Conservation (phyloP, 2,888 invertebrate species). For the Eilema griseolum region DNA sequence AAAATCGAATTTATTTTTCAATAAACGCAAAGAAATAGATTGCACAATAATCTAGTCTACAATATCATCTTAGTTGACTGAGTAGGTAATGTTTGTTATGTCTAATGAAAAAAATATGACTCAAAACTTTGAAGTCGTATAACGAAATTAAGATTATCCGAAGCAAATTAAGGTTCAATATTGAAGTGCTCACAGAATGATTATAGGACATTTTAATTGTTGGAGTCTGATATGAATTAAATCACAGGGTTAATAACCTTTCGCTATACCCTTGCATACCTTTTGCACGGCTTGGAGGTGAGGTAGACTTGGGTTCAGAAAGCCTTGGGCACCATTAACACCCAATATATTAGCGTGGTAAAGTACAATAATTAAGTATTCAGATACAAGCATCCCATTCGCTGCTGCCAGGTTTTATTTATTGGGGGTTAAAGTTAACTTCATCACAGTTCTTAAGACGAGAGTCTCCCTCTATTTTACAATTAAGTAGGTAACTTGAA, state of each 20-base stretch:
- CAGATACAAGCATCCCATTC: not conserved
- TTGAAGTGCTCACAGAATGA: not conserved
- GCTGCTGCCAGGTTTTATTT: no score
- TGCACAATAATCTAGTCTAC: not conserved
- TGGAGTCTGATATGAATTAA: not conserved
- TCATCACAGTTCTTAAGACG: not conserved
- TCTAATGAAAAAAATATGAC: constrained; percentile 18
- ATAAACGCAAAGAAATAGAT: not conserved
- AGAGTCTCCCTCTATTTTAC: not conserved
- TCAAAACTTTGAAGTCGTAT: constrained; percentile 4
- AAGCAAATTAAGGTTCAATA: not conserved
- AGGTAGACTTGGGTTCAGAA: no score
- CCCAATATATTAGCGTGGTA: not conserved
- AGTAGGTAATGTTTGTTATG: not conserved
- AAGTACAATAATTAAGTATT: not conserved
- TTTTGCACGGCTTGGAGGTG: no score
- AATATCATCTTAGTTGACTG: not conserved
- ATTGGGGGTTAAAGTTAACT: no score
- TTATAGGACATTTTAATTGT: not conserved
- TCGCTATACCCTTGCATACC: not conserved
- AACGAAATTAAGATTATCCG: no score
- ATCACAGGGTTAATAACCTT: not conserved
- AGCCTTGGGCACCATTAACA: not conserved
- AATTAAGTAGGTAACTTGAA: not conserved
- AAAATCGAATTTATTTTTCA: not conserved